Evolutionary conservation across 2,888 invertebrate genomes (phyloP).

Genomic region (Chrysolina haemoptera): DNA sequence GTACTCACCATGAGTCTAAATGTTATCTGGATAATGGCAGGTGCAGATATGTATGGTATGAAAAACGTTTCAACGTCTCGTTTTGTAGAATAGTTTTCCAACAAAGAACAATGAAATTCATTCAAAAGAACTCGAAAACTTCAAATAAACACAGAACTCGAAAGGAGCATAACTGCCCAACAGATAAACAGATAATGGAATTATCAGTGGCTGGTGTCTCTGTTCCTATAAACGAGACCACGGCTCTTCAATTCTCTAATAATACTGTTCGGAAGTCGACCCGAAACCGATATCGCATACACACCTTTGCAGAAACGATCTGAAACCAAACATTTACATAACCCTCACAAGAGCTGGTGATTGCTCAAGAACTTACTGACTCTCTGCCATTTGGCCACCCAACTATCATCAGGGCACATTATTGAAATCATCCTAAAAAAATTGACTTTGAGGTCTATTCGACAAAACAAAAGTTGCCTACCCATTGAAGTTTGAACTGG

Average conservation of each 20-base stretch:
- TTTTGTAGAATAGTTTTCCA: too few relatives aligned
- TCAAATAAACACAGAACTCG: too few relatives aligned
- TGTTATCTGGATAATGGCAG: too few relatives aligned
- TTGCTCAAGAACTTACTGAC: constrained; percentile 72
- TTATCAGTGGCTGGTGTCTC: constrained; percentile 90
- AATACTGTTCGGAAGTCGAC: constrained; percentile 89
- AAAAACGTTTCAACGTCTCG: too few relatives aligned
- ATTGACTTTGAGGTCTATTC: neutral
- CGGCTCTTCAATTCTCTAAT: constrained; percentile 94
- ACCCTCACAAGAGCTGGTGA: neutral
- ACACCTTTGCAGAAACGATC: constrained; percentile 91
- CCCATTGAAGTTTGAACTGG: constrained; percentile 96
- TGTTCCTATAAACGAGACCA: constrained; percentile 88
- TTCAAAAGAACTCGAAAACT: too few relatives aligned
- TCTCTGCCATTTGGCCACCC: constrained; percentile 99
- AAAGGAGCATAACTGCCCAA: too few relatives aligned
- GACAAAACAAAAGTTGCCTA: neutral
- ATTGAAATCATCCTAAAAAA: constrained; percentile 83
- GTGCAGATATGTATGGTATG: too few relatives aligned
- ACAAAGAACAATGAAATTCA: too few relatives aligned
- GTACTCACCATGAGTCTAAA: too few relatives aligned
- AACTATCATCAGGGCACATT: constrained; percentile 98
- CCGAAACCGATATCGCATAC: constrained; percentile 97
- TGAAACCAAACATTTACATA: neutral
- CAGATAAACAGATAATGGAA: neutral